Evolutionary conservation across 2,888 invertebrate species (phyloP), one percentile per base, ranked within the genome.

Genomic region (Sinhomidia bicolor): DNA sequence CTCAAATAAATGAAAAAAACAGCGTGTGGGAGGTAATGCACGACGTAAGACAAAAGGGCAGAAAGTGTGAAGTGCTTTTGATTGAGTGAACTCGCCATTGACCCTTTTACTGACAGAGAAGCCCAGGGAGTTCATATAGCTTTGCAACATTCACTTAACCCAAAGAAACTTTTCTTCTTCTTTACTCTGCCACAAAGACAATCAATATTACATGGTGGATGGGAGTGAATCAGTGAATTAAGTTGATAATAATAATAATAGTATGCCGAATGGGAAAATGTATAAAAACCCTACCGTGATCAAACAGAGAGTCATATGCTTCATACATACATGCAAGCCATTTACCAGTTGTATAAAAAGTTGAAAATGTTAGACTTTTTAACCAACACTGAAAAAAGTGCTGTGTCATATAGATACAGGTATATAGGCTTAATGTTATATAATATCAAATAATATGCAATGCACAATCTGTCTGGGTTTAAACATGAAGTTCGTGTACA

Each of bases 1-100:
- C 65, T 57, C 41, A 47, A 44, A 47, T 23, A 29, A 78, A 57
- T 41, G 57, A n/a, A 54, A 74, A 71, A 12, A 36, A 32, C 17
- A 14, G 51, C 12, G 85, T 29, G 84, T 84, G 84, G 84, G 84
- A 60, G 84, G 84, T 23, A 26, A 12, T 44, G 23, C 10, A 12
- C 9, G n/a, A 17, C 7, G 29, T 17, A 41, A 17, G 54, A 32
- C 36, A 7, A 78, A 54, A 54, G 17, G 26, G 47, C 29, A 32
- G 9, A 78, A 26, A 29, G 20, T 71, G 51, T 71, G 26, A 85
- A 65, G 62, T 85, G 14, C 29, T 29, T 51, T 47, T 78, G 65
- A 76, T 44, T 44, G 65, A 85, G 26, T 74, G 84, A 76, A 41
- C 74, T 60, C 60, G 17, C 17, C 26, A n/a, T 60, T 57, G 74